Percentiles rank a stretch among this genome's conserved stretches.
Conservation (phyloP, 1,140 invertebrate species). For the Patella vulgata region DNA sequence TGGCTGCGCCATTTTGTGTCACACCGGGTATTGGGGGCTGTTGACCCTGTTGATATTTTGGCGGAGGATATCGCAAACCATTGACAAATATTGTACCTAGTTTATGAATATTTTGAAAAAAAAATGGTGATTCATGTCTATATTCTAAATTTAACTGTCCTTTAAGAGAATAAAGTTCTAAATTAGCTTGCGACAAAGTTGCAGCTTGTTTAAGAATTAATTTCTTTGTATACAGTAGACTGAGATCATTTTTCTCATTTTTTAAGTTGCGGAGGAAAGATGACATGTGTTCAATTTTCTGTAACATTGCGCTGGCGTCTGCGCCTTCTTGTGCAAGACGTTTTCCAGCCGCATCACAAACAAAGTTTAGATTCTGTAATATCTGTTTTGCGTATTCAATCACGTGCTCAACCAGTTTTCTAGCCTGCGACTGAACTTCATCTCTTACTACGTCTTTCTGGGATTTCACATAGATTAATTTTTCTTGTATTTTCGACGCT, state of each 20-base stretch:
- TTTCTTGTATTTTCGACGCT: conserved; percentile 27
- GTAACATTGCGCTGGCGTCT: conserved; percentile 31
- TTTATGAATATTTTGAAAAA: conserved; percentile 22
- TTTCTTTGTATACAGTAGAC: too few species aligned
- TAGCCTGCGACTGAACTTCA: conserved; percentile 5
- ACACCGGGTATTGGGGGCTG: conserved; percentile 5
- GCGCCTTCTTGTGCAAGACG: conserved; percentile 79
- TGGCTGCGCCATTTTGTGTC: conserved; percentile 6
- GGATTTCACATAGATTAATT: conserved; percentile 24
- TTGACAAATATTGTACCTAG: conserved; percentile 50
- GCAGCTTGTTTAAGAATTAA: too few species aligned
- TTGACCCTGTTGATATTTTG: conserved; percentile 16
- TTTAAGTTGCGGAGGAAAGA: too few species aligned
- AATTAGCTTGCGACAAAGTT: neutral
- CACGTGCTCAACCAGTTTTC: neutral
- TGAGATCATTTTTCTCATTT: too few species aligned
- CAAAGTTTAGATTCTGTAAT: conserved; percentile 28
- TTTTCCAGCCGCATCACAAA: conserved; percentile 33
- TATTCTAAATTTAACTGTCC: conserved; percentile 38
- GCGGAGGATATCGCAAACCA: conserved; percentile 33
- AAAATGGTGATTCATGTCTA: conserved; percentile 30
- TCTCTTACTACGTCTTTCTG: conserved; percentile 16
- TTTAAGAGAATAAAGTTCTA: conserved; percentile 38
- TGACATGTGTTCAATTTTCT: conserved; percentile 67
- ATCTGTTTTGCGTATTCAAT: conserved; percentile 28